Conservation (phyloP, 2,797 vertebrate genomes). For the Pogoniulus pusillus region DNA sequence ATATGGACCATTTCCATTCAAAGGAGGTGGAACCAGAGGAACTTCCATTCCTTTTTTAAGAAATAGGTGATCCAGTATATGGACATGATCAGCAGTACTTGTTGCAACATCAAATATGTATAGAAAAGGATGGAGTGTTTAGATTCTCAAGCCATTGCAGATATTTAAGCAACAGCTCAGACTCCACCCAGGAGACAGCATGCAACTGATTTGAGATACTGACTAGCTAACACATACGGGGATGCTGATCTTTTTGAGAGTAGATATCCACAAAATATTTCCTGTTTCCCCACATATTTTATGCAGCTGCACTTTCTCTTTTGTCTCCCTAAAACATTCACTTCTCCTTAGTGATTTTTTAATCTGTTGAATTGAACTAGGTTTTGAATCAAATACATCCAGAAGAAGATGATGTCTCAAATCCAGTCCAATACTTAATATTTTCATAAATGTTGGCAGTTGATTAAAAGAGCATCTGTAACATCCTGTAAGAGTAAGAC, state of each 20-base stretch:
- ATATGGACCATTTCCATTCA: background rate
- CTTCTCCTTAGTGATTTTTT: background rate
- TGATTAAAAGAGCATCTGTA: background rate
- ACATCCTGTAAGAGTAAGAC: background rate
- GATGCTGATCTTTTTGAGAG: background rate
- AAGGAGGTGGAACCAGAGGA: background rate
- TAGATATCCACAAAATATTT: background rate
- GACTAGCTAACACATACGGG: background rate
- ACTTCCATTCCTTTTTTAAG: background rate
- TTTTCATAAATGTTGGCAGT: background rate
- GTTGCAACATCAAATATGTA: background rate
- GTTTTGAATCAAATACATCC: background rate
- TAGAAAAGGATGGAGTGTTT: background rate
- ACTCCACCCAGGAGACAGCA: background rate
- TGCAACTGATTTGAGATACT: background rate
- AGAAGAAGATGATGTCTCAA: background rate
- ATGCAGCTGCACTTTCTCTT: background rate
- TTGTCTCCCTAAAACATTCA: background rate
- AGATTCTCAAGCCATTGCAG: background rate
- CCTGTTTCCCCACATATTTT: background rate
- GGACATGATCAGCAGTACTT: background rate
- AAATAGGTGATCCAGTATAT: background rate
- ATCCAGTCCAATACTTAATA: background rate
- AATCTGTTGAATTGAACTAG: background rate
- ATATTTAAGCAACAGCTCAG: background rate